Evolutionary conservation across 2,888 invertebrate genomes (phyloP).

Genomic region (Tanaodytes sp.): DNA sequence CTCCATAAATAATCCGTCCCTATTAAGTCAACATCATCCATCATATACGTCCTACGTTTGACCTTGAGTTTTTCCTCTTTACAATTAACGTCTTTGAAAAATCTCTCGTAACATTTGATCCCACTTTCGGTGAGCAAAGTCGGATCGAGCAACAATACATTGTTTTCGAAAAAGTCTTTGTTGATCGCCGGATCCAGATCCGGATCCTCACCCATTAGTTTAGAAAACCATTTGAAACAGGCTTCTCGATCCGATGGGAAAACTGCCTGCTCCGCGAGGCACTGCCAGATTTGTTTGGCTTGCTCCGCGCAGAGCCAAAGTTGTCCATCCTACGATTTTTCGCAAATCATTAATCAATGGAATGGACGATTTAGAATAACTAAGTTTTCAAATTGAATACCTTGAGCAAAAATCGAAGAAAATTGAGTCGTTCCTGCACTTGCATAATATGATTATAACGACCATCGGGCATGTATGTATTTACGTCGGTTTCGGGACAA

Average conservation of each 20-base stretch:
- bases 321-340: conserved; percentile 94
- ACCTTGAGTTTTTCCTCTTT: conserved; percentile 94
- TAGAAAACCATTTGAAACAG: conserved; percentile 98
- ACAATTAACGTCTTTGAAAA: conserved; percentile 95
- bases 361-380: too few species aligned
- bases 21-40: conserved; percentile 95
- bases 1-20: conserved; percentile 97
- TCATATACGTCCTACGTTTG: conserved; percentile 87
- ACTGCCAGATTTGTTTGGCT: conserved; percentile 97
- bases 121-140: conserved; percentile 93
- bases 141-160: conserved; percentile 93
- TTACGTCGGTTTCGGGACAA: conserved; percentile 85
- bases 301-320: conserved; percentile 97
- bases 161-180: conserved; percentile 95
- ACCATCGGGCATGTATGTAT: conserved; percentile 86
- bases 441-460: conserved; percentile 58
- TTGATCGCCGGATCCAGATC: conserved; percentile 97
- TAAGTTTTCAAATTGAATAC: too few species aligned
- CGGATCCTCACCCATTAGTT: conserved; percentile 96
- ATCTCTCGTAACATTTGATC: conserved; percentile 90
- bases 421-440: too few species aligned
- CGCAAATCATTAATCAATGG: conserved; percentile 61
- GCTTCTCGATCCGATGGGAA: conserved; percentile 94
- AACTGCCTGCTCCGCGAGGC: conserved; percentile 93
- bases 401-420: conserved; percentile 91